These are phyloP conservation scores for Calidris pygmaea DNA, from an alignment of 2,113 vertebrate genomes.

Conservation along the genomic window DNA sequence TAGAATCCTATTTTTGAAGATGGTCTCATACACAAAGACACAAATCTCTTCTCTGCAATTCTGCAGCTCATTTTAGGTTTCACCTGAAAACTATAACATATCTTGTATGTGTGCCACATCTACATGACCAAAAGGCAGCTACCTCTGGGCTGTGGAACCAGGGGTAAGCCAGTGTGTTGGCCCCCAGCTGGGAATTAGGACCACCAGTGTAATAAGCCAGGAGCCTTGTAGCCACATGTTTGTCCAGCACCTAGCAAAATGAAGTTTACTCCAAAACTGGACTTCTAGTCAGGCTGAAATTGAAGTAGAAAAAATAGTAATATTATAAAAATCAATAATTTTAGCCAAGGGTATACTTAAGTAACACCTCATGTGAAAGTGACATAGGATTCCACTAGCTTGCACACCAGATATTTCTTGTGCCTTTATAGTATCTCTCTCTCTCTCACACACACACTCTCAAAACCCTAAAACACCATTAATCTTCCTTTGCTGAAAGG, in stretches of 20 bases:
- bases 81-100: neutral
- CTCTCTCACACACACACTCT: neutral
- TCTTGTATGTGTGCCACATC: neutral
- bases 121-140: neutral
- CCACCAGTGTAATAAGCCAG: neutral
- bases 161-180: neutral
- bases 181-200: fast-evolving
- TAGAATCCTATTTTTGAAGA: neutral
- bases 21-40: neutral
- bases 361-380: neutral
- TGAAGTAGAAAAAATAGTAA: neutral
- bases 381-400: neutral
- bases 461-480: neutral
- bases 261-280: neutral
- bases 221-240: neutral
- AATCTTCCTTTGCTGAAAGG: neutral
- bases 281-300: neutral
- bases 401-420: neutral
- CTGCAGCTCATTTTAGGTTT: neutral
- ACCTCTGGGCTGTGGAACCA: fast-evolving
- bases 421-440: neutral
- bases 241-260: neutral
- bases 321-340: neutral
- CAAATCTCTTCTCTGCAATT: neutral
- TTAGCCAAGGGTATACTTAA: neutral